Base-by-base conservation (phyloP, 92 coral and sea anemone species). In the Porites evermanni region DNA sequence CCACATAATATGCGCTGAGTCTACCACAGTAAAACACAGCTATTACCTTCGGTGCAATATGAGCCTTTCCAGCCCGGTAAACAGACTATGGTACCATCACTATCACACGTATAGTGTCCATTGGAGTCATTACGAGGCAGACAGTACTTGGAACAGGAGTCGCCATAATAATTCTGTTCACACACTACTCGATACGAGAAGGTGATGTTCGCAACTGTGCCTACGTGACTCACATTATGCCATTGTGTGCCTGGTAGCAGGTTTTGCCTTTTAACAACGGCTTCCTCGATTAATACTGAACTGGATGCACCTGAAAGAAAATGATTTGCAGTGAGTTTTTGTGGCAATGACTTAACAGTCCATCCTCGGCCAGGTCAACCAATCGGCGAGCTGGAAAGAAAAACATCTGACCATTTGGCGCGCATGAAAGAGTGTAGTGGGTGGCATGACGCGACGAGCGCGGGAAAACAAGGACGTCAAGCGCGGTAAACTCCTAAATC, bases 171-270 rank as follows among this genome's bases (percentile, higher is more conserved):
- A 77, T 93, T 26, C 26, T 74, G 74, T 59, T 90, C 82, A 69
- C 99, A 97, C 4, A 93, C 89, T 19, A 97, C 89, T 4, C 98
- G 97, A 80, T 89, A 97, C 1, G 96, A 88, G 63, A 95, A 91
- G 64, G 88, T 83, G 18, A 95, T 79, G 69, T 90, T 95, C 58
- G 98, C 96, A 61, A 88, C 83, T 18, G 38, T 9, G 20, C 99
- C 99, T 21, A 86, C 38, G 26, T 95, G 92, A 4, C 93, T 97
- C 24, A 64, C 84, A 54, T 92, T 88, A 16, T 70, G n/a, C 99
- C 99, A 97, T 53, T 75, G 89, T 10, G 84, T 71, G 60, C 95
- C 89, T 14, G 99, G 92, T 21, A 64, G 67, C 53, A 93, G 81
- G n/a, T 81, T 74, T n/a, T 44, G 24, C 29, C 74, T 77, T 32